A percentile compares a stretch with the other conserved stretches of the same genome.
phyloP scores from a whole-genome alignment of 1,140 invertebrate species.

The Drosophila sulfurigaster region DNA sequence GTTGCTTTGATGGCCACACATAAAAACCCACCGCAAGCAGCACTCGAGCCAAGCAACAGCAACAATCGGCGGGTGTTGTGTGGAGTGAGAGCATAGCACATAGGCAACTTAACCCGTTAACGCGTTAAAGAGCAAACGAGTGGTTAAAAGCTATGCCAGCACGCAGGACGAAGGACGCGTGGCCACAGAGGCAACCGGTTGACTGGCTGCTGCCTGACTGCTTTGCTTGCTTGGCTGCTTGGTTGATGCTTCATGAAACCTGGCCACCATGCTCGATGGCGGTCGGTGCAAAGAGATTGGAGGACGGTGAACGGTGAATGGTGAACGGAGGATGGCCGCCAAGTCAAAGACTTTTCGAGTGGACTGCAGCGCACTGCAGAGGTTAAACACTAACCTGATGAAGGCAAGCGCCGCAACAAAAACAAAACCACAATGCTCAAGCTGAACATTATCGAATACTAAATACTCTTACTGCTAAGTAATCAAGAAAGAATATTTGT shows the following conservation, averaged over 20 bases:
- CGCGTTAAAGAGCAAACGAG: conserved; percentile 80
- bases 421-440: conserved; percentile 41
- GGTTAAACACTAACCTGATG: conserved; percentile 77
- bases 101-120: conserved; percentile 80
- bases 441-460: background rate
- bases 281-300: background rate
- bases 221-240: conserved; percentile 64
- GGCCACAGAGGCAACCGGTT: conserved; percentile 50
- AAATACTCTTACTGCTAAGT: conserved; percentile 8
- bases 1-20: conserved; percentile 43
- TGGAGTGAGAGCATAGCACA: conserved; percentile 45
- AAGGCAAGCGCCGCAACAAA: conserved; percentile 56
- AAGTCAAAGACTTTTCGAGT: conserved; percentile 81
- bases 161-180: conserved; percentile 4
- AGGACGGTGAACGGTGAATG: too few relatives aligned
- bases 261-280: background rate
- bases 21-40: conserved; percentile 45
- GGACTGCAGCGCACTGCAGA: conserved; percentile 75
- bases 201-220: conserved; percentile 62
- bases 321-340: conserved; percentile 20
- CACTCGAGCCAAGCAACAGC: conserved; percentile 33
- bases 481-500: background rate
- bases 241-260: conserved; percentile 41
- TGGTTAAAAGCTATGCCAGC: conserved; percentile 73
- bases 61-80: conserved; percentile 30